These are phyloP conservation scores for Upupa epops DNA, from an alignment of 2,113 vertebrate genomes.

Conservation along the genomic window DNA sequence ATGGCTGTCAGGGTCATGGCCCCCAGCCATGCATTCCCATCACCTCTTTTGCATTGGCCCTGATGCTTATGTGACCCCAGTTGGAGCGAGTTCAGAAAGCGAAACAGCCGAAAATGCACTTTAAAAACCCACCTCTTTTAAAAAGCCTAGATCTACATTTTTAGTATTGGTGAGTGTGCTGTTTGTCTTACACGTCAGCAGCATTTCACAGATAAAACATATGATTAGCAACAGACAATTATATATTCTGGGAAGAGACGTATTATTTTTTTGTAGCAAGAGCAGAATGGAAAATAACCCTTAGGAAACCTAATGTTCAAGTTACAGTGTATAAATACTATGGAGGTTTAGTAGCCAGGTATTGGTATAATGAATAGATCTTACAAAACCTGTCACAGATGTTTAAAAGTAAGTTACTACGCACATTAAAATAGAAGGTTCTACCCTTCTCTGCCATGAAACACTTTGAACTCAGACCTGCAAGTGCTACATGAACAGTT, in stretches of 20 bases:
- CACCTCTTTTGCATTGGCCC: not conserved
- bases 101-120: not conserved
- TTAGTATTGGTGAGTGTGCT: not conserved
- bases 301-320: not conserved
- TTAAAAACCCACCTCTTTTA: not conserved
- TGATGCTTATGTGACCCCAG: not conserved
- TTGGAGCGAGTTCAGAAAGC: not conserved
- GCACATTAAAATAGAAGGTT: not conserved
- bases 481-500: not conserved
- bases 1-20: not conserved
- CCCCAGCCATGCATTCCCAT: not conserved
- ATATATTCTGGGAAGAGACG: not conserved
- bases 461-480: not conserved
- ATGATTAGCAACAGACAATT: not conserved
- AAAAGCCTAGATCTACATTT: not conserved
- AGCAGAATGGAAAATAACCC: not conserved
- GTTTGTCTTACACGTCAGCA: not conserved
- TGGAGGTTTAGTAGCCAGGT: not conserved
- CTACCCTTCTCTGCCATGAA: not conserved
- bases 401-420: not conserved
- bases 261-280: not conserved
- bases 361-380: not conserved
- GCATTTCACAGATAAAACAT: not conserved
- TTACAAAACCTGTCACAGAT: not conserved
- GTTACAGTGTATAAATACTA: not conserved